These are phyloP conservation scores for Sphaeridia pumilis DNA, from an alignment of 2,888 invertebrate species.

Conservation along the genomic window DNA sequence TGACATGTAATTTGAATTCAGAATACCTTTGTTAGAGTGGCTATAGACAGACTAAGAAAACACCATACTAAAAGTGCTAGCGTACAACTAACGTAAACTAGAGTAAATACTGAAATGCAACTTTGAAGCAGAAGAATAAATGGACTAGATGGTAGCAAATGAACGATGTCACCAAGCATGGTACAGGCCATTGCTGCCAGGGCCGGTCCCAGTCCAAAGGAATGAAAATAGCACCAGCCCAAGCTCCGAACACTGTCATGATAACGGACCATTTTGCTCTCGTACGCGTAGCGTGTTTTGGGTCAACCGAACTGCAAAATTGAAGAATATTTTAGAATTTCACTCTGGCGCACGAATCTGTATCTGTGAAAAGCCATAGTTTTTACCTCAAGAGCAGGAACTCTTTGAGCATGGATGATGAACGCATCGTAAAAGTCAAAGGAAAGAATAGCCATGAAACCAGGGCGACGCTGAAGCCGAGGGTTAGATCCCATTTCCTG, in stretches of 20 bases:
- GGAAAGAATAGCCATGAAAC: conserved; percentile 27
- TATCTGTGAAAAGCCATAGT: not conserved
- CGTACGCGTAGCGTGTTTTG: conserved; percentile 18
- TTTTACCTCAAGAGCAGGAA: conserved; percentile 30
- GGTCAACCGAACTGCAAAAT: conserved; percentile 23
- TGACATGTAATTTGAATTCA: no score
- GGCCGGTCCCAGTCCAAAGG: conserved; percentile 84
- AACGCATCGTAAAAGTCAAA: conserved; percentile 25
- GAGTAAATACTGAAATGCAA: no score
- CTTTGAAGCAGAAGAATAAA: conserved; percentile 16
- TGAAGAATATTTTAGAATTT: conserved; percentile 2
- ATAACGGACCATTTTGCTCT: conserved; percentile 31
- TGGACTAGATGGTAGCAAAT: conserved; percentile 18
- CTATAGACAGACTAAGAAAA: no score
- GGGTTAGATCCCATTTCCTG: conserved; percentile 27
- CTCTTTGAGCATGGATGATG: conserved; percentile 23
- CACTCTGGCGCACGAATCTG: not conserved
- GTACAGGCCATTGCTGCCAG: conserved; percentile 46
- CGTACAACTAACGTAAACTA: no score
- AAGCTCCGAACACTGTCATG: conserved; percentile 60
- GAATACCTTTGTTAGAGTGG: no score
- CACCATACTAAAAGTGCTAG: no score
- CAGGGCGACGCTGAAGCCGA: conserved; percentile 29
- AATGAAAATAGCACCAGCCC: conserved; percentile 72
- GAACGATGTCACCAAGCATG: conserved; percentile 25